Conservation (phyloP, 2,888 invertebrate species). For the Opisthograptis luteolata region DNA sequence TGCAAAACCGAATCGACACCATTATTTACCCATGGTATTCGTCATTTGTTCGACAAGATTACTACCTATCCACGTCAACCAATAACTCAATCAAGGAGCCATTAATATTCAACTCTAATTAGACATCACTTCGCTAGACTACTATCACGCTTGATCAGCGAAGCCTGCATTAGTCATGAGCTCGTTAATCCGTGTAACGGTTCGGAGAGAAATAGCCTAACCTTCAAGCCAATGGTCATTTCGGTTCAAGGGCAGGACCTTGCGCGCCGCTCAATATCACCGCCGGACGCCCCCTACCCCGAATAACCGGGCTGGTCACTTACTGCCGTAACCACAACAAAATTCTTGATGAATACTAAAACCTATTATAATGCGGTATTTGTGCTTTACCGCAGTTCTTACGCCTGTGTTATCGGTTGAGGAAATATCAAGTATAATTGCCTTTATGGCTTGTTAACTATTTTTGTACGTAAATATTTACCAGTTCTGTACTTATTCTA, state of each 20-base stretch:
- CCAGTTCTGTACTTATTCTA: too few species aligned
- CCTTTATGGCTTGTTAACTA: not conserved
- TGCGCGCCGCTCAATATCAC: conserved; percentile 91
- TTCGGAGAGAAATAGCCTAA: conserved; percentile 52
- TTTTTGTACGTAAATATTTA: too few species aligned
- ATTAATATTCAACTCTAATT: conserved; percentile 6
- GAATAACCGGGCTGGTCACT: conserved; percentile 30
- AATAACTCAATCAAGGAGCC: not conserved
- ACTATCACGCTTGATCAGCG: conserved; percentile 38
- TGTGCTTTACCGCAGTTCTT: conserved; percentile 37
- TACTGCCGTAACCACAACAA: conserved; percentile 39
- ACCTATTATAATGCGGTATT: conserved; percentile 53
- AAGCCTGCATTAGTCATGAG: conserved; percentile 51
- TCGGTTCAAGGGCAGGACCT: conserved; percentile 95
- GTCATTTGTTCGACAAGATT: too few species aligned
- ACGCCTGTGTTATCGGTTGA: conserved; percentile 7
- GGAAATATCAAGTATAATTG: not conserved
- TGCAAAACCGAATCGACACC: too few species aligned
- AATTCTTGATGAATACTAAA: conserved; percentile 43
- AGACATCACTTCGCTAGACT: conserved; percentile 1
- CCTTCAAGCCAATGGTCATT: conserved; percentile 55
- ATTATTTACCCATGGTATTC: too few species aligned
- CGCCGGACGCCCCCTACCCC: conserved; percentile 84
- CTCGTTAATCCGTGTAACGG: conserved; percentile 47
- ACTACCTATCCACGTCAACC: too few species aligned